Evolutionary conservation across 2,113 vertebrate species (phyloP).

Genomic region (Melanerpes aurifrons): DNA sequence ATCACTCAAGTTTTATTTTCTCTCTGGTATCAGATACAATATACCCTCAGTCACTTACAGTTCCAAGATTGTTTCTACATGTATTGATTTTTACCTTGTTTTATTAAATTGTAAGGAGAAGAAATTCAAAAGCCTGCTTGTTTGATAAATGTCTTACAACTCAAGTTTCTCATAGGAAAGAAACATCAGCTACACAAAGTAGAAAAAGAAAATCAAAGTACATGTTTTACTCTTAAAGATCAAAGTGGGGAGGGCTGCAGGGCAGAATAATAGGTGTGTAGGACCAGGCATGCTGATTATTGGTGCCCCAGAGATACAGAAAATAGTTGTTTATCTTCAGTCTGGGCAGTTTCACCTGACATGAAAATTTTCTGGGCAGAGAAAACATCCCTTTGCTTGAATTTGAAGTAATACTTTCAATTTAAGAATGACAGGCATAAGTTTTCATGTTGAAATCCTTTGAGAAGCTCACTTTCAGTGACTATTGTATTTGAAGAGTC

Average conservation of each 20-base stretch:
- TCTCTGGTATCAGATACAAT: conserved; percentile 1
- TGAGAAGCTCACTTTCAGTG: background rate
- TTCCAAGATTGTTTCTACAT: conserved; percentile 49
- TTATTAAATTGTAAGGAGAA: conserved; percentile 45
- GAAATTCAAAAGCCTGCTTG: conserved; percentile 38
- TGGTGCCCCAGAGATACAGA: background rate
- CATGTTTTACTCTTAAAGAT: conserved; percentile 7
- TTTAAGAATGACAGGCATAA: background rate
- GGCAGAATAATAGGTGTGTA: background rate
- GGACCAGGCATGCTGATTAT: background rate
- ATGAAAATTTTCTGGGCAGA: background rate
- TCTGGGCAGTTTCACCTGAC: background rate
- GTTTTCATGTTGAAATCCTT: background rate
- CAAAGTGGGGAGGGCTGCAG: background rate
- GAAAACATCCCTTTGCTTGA: background rate
- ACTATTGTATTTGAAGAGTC: background rate
- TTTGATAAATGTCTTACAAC: conserved; percentile 34
- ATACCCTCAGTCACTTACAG: background rate
- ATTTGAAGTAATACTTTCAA: background rate
- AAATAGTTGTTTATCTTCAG: background rate
- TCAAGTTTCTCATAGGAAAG: background rate
- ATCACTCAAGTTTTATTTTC: conserved; percentile 47
- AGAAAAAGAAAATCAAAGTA: conserved; percentile 18
- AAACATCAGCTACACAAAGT: background rate
- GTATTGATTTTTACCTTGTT: conserved; percentile 56